Evolutionary conservation across 2,113 vertebrate genomes (phyloP).

Genomic region (Rhea americana): DNA sequence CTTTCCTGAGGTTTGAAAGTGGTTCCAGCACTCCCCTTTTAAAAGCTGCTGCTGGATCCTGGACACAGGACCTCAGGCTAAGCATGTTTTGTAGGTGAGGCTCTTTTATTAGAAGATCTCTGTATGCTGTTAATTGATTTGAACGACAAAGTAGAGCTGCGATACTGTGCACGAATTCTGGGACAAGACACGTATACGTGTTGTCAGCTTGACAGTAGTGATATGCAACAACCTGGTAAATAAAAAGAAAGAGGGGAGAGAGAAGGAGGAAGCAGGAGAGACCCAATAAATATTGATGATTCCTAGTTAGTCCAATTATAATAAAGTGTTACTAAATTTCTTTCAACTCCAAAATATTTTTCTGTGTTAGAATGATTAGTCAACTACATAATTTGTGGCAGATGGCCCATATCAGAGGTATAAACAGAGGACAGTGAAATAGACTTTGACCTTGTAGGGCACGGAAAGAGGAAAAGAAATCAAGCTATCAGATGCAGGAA

Average conservation of each 20-base stretch:
- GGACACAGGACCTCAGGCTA: slow-evolving; percentile 94
- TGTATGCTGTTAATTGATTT: slow-evolving; percentile 84
- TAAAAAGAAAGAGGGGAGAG: not conserved
- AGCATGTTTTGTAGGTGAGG: slow-evolving; percentile 94
- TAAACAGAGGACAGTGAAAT: not conserved
- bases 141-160: slow-evolving; percentile 92
- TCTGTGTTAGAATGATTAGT: not conserved
- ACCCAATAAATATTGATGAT: fast-evolving
- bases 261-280: not conserved
- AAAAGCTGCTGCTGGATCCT: slow-evolving; percentile 92
- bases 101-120: slow-evolving; percentile 90
- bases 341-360: not conserved
- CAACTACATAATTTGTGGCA: not conserved
- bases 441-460: not conserved
- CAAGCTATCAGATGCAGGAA: not conserved
- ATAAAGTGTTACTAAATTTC: not conserved
- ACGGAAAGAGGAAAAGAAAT: not conserved
- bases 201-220: slow-evolving; percentile 99
- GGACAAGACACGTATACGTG: slow-evolving; percentile 95
- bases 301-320: not conserved
- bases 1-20: slow-evolving; percentile 84
- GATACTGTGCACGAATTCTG: slow-evolving; percentile 95
- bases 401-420: not conserved
- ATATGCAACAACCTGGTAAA: slow-evolving; percentile 91
- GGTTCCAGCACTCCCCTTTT: slow-evolving; percentile 92